These are phyloP conservation scores for Hippopotamus amphibius DNA, from an alignment of 2,113 vertebrate genomes.

Conservation along the genomic window DNA sequence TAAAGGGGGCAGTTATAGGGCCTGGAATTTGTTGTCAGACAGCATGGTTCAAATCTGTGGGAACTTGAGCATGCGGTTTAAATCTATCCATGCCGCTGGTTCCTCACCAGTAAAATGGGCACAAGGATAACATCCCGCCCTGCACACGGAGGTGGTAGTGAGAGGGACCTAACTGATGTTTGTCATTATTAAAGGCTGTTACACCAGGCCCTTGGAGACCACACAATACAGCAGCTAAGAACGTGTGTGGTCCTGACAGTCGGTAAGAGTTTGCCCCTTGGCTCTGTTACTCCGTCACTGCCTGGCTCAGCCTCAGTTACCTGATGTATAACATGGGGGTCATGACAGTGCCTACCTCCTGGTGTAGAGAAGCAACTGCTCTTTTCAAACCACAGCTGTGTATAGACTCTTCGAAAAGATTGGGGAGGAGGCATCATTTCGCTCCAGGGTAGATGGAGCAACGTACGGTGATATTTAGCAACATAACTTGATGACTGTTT, in stretches of 20 bases:
- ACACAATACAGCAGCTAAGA: rapidly evolving
- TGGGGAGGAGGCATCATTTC: not conserved
- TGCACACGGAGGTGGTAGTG: not conserved
- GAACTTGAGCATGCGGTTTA: not conserved
- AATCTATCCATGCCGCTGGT: not conserved
- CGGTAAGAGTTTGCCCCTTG: not conserved
- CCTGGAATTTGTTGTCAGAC: not conserved
- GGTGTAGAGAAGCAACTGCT: not conserved
- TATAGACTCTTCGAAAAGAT: too few species aligned
- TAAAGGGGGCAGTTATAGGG: not conserved
- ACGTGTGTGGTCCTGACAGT: rapidly evolving
- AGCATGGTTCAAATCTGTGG: not conserved
- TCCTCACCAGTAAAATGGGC: not conserved
- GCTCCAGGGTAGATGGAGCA: not conserved
- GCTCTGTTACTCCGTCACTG: not conserved
- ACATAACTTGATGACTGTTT: not conserved
- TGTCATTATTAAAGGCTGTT: not conserved
- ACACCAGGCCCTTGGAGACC: not conserved
- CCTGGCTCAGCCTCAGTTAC: not conserved
- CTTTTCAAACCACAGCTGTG: not conserved
- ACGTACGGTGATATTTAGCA: not conserved
- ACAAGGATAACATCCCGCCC: rapidly evolving
- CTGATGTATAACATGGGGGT: not conserved
- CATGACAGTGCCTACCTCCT: rapidly evolving
- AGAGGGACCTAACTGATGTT: not conserved